Conservation (phyloP, 2,888 invertebrate genomes). For the Ophion slaviceki region DNA sequence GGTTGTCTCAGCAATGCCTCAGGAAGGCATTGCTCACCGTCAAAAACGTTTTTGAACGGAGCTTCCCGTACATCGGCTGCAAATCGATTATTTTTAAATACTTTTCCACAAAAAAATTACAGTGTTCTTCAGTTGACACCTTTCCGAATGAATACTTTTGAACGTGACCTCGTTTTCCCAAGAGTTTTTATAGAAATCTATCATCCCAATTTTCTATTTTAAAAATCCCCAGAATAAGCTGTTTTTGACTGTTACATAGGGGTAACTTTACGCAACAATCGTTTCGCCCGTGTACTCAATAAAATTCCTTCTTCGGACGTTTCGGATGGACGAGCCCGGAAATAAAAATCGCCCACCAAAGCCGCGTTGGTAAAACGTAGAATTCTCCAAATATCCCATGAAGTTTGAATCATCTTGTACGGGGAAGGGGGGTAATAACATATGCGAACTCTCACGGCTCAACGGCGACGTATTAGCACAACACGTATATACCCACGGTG, state of each 20-base stretch:
- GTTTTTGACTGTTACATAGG: background rate
- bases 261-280: conserved; percentile 1
- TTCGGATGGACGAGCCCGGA: background rate
- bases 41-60: too few species aligned
- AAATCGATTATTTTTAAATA: too few species aligned
- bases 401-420: conserved; percentile 19
- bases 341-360: background rate
- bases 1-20: too few species aligned
- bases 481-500: conserved; percentile 8
- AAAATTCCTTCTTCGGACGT: background rate
- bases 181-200: too few species aligned
- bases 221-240: too few species aligned
- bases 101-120: too few species aligned
- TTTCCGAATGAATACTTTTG: too few species aligned
- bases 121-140: too few species aligned
- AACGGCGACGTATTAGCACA: conserved; percentile 29
- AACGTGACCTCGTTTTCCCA: too few species aligned
- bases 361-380: background rate
- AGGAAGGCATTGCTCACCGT: too few species aligned
- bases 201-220: too few species aligned
- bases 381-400: background rate
- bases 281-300: background rate
- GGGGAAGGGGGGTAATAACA: background rate
- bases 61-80: too few species aligned
- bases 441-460: conserved; percentile 46